Evolutionary conservation across 2,797 vertebrate species (phyloP), one percentile per base, ranked within the genome.

Genomic region (Nyctibius grandis): DNA sequence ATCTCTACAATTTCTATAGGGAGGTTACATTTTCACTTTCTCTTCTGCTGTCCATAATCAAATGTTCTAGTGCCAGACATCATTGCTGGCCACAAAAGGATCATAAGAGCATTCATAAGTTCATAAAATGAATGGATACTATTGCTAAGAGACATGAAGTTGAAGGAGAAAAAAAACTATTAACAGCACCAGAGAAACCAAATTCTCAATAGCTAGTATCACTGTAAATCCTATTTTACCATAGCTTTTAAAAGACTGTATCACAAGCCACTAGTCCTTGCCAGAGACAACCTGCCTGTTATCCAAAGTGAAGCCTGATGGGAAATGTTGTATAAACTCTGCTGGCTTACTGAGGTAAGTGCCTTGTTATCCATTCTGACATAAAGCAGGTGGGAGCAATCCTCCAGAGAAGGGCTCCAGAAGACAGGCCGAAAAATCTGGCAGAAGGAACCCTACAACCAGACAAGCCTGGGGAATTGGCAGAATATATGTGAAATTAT

Each of bases 321-420:
- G 74, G 85, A 85, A 84, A 77, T 31, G 42, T 36, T 85, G 65
- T 51, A 79, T 45, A 69, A 94, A 81, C 45, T 90, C 67, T 84
- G 31, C 79, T 93, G 74, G 77, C 53, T 92, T 54, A 69, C 89
- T 91, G 83, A 93, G 85, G 83, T 93, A 95, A 91, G 88, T 90
- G 83, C 61, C 83, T 95, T 59, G 36, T 90, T 96, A 96, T 90
- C 88, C 79, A 74, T 69, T 79, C 63, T 95, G 89, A 95, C 91
- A 89, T 79, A 74, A 76, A 84, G 80, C 80, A 94, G 83, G 83
- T 94, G 85, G 95, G 70, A 96, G 67, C 22, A 36, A 95, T 87
- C 25, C 87, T 75, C 60, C 11, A 59, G 91, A 90, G 93, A 87
- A 65, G 11, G 9, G 40, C 19, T 91, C 79, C 74, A 96, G 79